phyloP scores from a whole-genome alignment of 2,888 invertebrate genomes.

The Ichneumoninae sp. region DNA sequence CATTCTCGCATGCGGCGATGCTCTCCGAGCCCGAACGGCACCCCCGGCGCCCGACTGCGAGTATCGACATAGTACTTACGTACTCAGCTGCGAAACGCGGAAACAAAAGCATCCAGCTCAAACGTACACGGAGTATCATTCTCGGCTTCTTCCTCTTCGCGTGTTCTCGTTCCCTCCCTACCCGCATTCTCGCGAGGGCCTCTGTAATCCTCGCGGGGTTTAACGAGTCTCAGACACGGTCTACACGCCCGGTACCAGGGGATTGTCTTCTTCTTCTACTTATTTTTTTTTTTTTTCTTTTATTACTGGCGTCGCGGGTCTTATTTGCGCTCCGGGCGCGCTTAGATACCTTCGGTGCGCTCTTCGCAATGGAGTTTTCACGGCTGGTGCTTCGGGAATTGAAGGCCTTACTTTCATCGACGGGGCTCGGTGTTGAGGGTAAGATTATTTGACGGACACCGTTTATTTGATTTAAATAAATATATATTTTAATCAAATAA shows the following conservation, averaged over 20 bases:
- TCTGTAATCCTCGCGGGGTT: constrained; percentile 61
- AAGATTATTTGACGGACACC: too few relatives aligned
- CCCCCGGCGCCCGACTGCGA: neutral
- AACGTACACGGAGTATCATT: constrained; percentile 34
- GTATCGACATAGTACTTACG: constrained; percentile 51
- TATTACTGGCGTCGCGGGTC: neutral
- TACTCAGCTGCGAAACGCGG: constrained; percentile 50
- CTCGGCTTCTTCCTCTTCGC: constrained; percentile 26
- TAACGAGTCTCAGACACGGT: constrained; percentile 49
- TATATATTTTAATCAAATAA: too few relatives aligned
- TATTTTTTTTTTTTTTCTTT: neutral
- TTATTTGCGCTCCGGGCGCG: neutral
- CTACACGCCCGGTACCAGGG: constrained; percentile 56
- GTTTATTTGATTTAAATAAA: too few relatives aligned
- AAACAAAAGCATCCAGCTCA: constrained; percentile 54
- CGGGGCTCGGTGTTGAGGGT: neutral
- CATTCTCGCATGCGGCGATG: neutral
- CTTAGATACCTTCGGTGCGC: neutral
- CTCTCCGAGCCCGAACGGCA: neutral
- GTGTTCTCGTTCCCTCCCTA: constrained; percentile 26
- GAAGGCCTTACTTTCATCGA: neutral
- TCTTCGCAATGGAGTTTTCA: neutral
- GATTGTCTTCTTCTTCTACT: constrained; percentile 16
- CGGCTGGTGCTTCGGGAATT: neutral
- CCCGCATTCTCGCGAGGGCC: constrained; percentile 33